Evolutionary conservation across 2,888 invertebrate species (phyloP), one percentile per base, ranked within the genome.

Genomic region (Oeneis ivallda): DNA sequence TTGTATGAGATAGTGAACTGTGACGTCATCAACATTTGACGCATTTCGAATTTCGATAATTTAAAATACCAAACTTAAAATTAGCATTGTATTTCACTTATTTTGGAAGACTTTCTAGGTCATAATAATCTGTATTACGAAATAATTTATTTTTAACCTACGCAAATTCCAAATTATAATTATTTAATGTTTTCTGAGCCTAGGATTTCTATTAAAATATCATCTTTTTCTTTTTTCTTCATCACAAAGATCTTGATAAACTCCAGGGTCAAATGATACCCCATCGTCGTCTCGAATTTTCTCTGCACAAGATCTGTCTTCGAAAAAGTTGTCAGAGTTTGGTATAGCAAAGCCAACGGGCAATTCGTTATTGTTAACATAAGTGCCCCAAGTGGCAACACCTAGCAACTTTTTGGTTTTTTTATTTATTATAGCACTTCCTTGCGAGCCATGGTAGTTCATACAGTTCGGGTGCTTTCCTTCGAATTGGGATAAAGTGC

Each of bases 261-360:
- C 75, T 0, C 79, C 80, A 2, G 64, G 56, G 1, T 50, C 10
- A 0, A 58, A 64, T 7, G 69, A 37, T 3, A 17, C 9, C 0
- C 47, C 61, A 1, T 65, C 67, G 52, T 79, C 75, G 2, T 75
- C 60, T 52, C 79, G 73, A 32, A 88, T 83, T 13, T 68, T 74
- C n/a, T 45, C 72, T 2, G 88, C 86, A 64, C 88, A 88, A 4
- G 53, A 65, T 2, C 70, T 81, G 63, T 87, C 83, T 15, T 79
- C 72, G 26, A 71, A 78, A 67, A 84, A 89, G 34, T 66, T 77
- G 0, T 65, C 66, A 0, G 87, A 84, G 68, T 88, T 87, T 0
- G 79, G 76, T 0, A 84, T 74, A 0, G 85, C 71, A 17, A 87
- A 83, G 0, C 89, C 89, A 0, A 88, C 87, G 0, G 88, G 88